phyloP scores from a whole-genome alignment of 2,113 vertebrate genomes.

The Pelmatolapia mariae region DNA sequence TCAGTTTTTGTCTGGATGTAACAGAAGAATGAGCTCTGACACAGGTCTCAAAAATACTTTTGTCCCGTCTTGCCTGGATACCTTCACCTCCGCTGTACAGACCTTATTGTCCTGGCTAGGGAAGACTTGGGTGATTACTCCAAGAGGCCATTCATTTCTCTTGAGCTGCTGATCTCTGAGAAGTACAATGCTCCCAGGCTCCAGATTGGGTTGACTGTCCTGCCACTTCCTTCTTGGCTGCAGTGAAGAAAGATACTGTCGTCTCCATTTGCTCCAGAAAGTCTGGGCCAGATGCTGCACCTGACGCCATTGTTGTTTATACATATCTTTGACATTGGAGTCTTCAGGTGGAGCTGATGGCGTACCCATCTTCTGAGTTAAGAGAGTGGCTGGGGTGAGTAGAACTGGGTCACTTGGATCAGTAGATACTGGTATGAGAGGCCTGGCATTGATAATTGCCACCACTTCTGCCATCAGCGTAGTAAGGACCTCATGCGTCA shows the following conservation, averaged over 20 bases:
- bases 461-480: neutral
- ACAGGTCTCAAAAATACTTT: neutral
- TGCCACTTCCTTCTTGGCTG: neutral
- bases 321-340: neutral
- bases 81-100: neutral
- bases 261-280: conserved; percentile 14
- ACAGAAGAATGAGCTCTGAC: neutral
- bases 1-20: neutral
- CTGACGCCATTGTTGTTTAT: neutral
- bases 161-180: neutral
- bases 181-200: neutral
- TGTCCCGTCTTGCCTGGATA: neutral
- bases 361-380: neutral
- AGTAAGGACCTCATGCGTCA: neutral
- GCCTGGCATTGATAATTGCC: neutral
- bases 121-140: neutral
- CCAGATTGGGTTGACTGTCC: neutral
- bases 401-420: neutral
- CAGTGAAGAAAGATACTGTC: neutral
- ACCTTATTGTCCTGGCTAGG: neutral
- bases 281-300: neutral
- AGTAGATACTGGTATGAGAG: neutral
- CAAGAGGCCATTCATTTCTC: neutral
- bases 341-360: neutral
- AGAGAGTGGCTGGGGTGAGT: neutral